Conservation (phyloP, 2,888 invertebrate genomes). For the Tachina fera region DNA sequence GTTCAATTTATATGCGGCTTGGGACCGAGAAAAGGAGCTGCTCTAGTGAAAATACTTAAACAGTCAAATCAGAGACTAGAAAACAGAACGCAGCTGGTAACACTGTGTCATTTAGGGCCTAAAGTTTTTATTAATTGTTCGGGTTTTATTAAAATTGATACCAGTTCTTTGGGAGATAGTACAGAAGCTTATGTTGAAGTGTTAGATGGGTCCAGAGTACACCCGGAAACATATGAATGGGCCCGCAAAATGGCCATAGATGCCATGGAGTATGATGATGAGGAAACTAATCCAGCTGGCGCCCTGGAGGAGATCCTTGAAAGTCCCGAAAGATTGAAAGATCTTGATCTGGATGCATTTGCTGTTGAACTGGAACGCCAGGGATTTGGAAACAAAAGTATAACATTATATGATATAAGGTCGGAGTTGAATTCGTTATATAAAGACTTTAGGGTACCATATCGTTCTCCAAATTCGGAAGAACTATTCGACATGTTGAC, state of each 20-base stretch:
- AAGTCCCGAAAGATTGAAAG: slow-evolving; percentile 95
- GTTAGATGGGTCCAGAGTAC: slow-evolving; percentile 97
- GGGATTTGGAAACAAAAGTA: slow-evolving; percentile 94
- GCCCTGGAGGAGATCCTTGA: slow-evolving; percentile 98
- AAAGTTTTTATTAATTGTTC: slow-evolving; percentile 99
- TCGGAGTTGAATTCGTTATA: slow-evolving; percentile 97
- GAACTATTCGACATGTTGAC: slow-evolving; percentile 97
- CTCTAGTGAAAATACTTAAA: slow-evolving; percentile 92
- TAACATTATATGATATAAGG: slow-evolving; percentile 98
- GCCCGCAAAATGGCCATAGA: slow-evolving; percentile 99
- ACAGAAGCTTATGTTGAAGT: slow-evolving; percentile 98
- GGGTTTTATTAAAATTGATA: slow-evolving; percentile 99
- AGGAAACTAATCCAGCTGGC: slow-evolving; percentile 97
- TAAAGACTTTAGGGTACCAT: slow-evolving; percentile 93
- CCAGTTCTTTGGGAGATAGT: slow-evolving; percentile 95
- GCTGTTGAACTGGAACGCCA: slow-evolving; percentile 98
- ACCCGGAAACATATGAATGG: slow-evolving; percentile 99
- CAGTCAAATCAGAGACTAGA: slow-evolving; percentile 96
- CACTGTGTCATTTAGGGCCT: slow-evolving; percentile 98
- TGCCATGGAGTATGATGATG: slow-evolving; percentile 98
- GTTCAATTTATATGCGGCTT: slow-evolving; percentile 99
- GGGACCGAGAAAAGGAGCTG: slow-evolving; percentile 96
- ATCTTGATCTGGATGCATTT: slow-evolving; percentile 98
- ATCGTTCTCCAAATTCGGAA: slow-evolving; percentile 91
- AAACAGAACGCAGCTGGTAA: slow-evolving; percentile 97